These are phyloP conservation scores for Andricus quercusramuli DNA, from an alignment of 2,888 invertebrate species.

Conservation along the genomic window DNA sequence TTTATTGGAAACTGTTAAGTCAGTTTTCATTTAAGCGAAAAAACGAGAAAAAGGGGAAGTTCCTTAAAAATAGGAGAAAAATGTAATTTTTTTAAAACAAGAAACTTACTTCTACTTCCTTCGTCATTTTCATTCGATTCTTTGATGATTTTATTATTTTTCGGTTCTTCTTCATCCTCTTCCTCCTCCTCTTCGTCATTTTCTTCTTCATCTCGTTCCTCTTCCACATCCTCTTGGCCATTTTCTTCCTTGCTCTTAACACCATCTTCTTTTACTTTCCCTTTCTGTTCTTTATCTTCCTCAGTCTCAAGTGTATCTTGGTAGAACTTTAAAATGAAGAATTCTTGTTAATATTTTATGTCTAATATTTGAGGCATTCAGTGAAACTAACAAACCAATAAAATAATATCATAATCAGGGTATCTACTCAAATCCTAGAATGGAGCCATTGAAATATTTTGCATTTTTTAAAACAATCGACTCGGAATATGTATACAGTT, in stretches of 20 bases:
- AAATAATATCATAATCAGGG: not conserved
- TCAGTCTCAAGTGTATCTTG: conserved; percentile 92
- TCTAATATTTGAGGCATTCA: not conserved
- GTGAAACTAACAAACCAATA: not conserved
- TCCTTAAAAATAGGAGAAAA: no score
- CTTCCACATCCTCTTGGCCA: conserved; percentile 67
- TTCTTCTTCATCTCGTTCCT: conserved; percentile 70
- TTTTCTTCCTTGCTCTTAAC: conserved; percentile 62
- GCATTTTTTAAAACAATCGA: no score
- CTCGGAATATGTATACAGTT: no score
- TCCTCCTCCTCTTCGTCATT: conserved; percentile 70
- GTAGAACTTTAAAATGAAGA: conserved; percentile 84
- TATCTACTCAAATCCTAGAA: no score
- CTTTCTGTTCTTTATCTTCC: conserved; percentile 80
- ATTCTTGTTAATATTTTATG: not conserved
- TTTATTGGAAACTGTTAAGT: no score
- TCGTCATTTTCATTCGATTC: conserved; percentile 42
- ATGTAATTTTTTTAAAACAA: no score
- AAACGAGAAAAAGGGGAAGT: no score
- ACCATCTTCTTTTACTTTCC: conserved; percentile 57
- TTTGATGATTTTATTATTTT: conserved; percentile 10
- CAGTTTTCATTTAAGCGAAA: no score
- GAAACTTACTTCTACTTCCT: conserved; percentile 66
- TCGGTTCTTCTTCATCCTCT: conserved; percentile 59
- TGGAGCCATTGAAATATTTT: no score